A percentile compares a stretch with the other conserved stretches of the same genome.
Evolutionary conservation across 2,797 vertebrate genomes (phyloP).

Genomic region (Cyclura pinguis): DNA sequence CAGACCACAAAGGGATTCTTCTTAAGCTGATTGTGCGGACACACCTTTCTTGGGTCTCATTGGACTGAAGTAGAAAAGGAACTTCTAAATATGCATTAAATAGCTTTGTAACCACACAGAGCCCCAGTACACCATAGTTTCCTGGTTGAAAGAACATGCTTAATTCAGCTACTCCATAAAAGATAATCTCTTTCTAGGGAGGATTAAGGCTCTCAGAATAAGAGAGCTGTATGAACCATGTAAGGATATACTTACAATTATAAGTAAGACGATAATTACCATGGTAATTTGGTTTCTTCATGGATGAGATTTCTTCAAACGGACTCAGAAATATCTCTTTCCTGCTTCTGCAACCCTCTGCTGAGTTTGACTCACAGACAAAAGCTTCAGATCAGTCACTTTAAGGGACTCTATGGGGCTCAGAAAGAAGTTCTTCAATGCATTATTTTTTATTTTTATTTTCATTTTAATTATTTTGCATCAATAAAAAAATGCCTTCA

Average conservation of each 20-base stretch:
- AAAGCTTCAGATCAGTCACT: slow-evolving; percentile 66
- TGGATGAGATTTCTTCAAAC: slow-evolving; percentile 74
- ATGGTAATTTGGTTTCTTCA: slow-evolving; percentile 74
- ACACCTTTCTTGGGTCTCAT: accelerated
- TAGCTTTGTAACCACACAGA: slow-evolving; percentile 22
- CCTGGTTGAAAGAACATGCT: slow-evolving; percentile 57
- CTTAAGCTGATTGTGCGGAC: neutral
- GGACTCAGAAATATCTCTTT: slow-evolving; percentile 71
- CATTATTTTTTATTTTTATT: slow-evolving; percentile 7
- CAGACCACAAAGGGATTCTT: neutral
- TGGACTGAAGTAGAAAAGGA: slow-evolving; percentile 11
- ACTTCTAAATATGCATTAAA: neutral
- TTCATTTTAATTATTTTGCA: slow-evolving; percentile 38
- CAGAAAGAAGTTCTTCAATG: slow-evolving; percentile 50
- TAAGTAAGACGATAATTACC: slow-evolving; percentile 68
- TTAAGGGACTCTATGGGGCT: slow-evolving; percentile 71
- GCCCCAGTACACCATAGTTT: slow-evolving; percentile 14
- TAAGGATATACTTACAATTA: slow-evolving; percentile 64
- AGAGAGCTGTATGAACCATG: slow-evolving; percentile 56
- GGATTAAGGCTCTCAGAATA: slow-evolving; percentile 47
- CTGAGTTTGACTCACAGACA: slow-evolving; percentile 64
- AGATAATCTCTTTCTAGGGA: slow-evolving; percentile 65
- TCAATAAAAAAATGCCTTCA: slow-evolving; percentile 37
- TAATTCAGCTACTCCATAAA: slow-evolving; percentile 62
- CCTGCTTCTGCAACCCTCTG: slow-evolving; percentile 55